Percentiles rank a stretch among this genome's conserved stretches.
Conservation (phyloP, 2,113 vertebrate genomes). For the Orycteropus afer region DNA sequence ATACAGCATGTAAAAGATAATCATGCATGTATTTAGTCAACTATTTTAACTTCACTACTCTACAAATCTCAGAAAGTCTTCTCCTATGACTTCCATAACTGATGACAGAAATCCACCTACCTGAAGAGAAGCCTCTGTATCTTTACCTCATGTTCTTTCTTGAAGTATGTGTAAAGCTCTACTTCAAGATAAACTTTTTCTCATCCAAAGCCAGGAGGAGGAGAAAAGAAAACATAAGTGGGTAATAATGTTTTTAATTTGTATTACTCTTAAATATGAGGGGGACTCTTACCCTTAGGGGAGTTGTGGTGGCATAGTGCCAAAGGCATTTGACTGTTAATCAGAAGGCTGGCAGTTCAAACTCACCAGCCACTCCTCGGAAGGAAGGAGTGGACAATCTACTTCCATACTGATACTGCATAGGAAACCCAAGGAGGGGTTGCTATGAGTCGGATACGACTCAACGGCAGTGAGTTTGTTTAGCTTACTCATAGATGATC, state of each 20-base stretch:
- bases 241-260: not conserved
- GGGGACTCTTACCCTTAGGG: no score
- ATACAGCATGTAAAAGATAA: not conserved
- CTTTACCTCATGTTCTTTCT: not conserved
- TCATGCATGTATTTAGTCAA: not conserved
- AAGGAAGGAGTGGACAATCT: no score
- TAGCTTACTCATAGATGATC: no score
- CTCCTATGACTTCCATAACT: not conserved
- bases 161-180: not conserved
- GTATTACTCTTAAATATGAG: not conserved
- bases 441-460: no score
- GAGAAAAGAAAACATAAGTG: not conserved
- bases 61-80: not conserved
- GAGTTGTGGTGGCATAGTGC: no score
- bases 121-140: not conserved
- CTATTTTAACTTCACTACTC: not conserved
- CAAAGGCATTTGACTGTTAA: no score
- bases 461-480: no score
- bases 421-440: no score
- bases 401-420: no score
- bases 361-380: no score
- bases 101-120: not conserved
- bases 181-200: not conserved
- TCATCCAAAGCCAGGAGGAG: not conserved
- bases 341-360: no score